phyloP scores from a whole-genome alignment of 2,888 invertebrate species.

The Pseudolycoriella hygida region DNA sequence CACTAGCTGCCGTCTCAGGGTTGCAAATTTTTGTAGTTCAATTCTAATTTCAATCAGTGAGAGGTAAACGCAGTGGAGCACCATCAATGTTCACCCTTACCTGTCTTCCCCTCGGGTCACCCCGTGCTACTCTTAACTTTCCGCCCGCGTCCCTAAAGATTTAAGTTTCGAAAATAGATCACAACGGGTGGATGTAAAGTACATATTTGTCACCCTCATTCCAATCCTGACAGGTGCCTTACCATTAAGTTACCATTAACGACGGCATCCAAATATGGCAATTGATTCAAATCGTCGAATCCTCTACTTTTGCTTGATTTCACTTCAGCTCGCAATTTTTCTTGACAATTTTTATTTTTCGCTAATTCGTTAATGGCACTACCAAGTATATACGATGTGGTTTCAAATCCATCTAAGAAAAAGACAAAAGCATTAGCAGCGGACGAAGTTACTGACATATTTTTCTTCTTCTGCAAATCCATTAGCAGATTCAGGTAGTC shows the following conservation, averaged over 20 bases:
- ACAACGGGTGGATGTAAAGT: too few relatives aligned
- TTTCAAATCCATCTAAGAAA: slow-evolving; percentile 5
- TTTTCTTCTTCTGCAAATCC: slow-evolving; percentile 3
- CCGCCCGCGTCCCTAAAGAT: too few relatives aligned
- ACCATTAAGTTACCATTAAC: slow-evolving; percentile 1
- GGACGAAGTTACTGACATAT: not conserved
- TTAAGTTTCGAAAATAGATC: too few relatives aligned
- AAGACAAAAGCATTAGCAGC: not conserved
- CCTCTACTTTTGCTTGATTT: not conserved
- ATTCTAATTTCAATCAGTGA: too few relatives aligned
- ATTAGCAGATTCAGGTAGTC: slow-evolving; percentile 1
- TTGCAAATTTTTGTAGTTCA: too few relatives aligned
- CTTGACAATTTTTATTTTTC: slow-evolving; percentile 1
- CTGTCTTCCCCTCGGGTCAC: too few relatives aligned
- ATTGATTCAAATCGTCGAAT: slow-evolving; percentile 2
- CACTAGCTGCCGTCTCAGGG: too few relatives aligned
- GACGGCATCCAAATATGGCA: slow-evolving; percentile 1
- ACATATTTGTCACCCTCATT: too few relatives aligned
- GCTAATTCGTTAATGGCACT: not conserved
- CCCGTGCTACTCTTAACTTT: too few relatives aligned
- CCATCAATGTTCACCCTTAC: too few relatives aligned
- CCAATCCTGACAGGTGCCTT: not conserved
- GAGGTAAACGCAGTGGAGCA: too few relatives aligned
- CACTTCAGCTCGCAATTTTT: not conserved
- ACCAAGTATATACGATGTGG: not conserved